These are phyloP conservation scores for Glyphotaelius pellucidus DNA, from an alignment of 2,888 invertebrate species.

Conservation along the genomic window DNA sequence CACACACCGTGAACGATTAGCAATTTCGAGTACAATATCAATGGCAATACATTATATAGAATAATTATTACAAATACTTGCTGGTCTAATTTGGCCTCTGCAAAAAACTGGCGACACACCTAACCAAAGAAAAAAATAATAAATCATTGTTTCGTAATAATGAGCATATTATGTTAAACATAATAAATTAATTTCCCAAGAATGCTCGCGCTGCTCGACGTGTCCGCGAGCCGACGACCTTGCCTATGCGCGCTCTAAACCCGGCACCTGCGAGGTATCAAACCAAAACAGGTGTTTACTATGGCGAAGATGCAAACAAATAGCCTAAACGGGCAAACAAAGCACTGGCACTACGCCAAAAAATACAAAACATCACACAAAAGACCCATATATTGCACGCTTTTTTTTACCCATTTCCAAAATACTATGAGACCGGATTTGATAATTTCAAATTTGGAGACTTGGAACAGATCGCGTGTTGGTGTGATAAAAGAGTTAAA, in stretches of 20 bases:
- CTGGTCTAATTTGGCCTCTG: background rate
- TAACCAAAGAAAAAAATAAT: too few relatives aligned
- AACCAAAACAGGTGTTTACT: constrained; percentile 53
- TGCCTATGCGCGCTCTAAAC: constrained; percentile 58
- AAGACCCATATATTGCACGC: background rate
- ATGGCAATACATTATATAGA: background rate
- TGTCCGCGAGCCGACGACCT: constrained; percentile 65
- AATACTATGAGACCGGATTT: background rate
- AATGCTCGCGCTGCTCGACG: constrained; percentile 28
- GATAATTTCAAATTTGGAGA: background rate
- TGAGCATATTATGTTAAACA: constrained; percentile 14
- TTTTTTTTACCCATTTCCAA: background rate
- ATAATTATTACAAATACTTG: background rate
- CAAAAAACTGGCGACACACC: background rate
- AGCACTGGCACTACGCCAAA: constrained; percentile 9
- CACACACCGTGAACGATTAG: too few relatives aligned
- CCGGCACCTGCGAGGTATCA: constrained; percentile 53
- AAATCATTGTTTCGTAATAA: background rate
- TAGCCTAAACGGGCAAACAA: constrained; percentile 1
- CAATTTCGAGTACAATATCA: too few relatives aligned
- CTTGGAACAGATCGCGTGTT: background rate
- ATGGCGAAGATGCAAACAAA: constrained; percentile 27
- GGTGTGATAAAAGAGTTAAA: background rate
- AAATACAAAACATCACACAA: background rate
- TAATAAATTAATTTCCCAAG: constrained; percentile 29